Percentiles rank a stretch among this genome's conserved stretches.
Conservation (phyloP, 23 tunicate genomes). For the Styela clava region DNA sequence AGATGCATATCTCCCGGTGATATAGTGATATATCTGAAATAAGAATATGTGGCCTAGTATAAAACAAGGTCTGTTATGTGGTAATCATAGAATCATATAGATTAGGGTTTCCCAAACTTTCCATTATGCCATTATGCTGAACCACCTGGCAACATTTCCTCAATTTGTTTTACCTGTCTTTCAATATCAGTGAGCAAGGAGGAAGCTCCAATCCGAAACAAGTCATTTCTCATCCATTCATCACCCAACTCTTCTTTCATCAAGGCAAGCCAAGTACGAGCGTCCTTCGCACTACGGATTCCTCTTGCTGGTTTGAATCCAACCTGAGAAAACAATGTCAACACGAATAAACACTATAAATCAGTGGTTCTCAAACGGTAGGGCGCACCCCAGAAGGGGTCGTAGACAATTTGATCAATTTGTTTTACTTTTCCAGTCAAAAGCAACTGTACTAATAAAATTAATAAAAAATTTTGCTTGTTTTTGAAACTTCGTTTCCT, state of each 20-base stretch:
- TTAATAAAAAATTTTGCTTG: too few species aligned
- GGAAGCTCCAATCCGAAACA: constrained; percentile 96
- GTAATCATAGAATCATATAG: neutral
- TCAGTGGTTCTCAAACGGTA: too few species aligned
- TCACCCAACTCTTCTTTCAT: constrained; percentile 98
- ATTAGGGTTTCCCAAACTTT: neutral
- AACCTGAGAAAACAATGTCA: constrained; percentile 25
- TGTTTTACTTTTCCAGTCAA: too few species aligned
- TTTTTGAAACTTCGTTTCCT: too few species aligned
- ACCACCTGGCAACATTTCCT: too few species aligned
- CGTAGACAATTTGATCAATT: constrained; percentile 74
- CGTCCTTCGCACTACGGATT: constrained; percentile 86
- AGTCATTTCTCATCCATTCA: constrained; percentile 79
- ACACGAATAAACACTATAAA: too few species aligned
- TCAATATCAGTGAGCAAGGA: constrained; percentile 92
- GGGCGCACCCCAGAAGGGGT: too few species aligned
- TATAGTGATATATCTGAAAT: constrained; percentile 78
- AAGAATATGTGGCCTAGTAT: too few species aligned
- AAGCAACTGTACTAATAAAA: too few species aligned
- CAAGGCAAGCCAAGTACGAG: constrained; percentile 85
- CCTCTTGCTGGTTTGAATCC: constrained; percentile 99
- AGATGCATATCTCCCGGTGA: constrained; percentile 92
- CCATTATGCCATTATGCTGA: too few species aligned
- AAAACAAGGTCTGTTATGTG: too few species aligned
- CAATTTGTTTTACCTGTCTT: too few species aligned